These are phyloP conservation scores for Ashinkailepas kermadecensis DNA, from an alignment of 2,888 invertebrate genomes.

Conservation along the genomic window DNA sequence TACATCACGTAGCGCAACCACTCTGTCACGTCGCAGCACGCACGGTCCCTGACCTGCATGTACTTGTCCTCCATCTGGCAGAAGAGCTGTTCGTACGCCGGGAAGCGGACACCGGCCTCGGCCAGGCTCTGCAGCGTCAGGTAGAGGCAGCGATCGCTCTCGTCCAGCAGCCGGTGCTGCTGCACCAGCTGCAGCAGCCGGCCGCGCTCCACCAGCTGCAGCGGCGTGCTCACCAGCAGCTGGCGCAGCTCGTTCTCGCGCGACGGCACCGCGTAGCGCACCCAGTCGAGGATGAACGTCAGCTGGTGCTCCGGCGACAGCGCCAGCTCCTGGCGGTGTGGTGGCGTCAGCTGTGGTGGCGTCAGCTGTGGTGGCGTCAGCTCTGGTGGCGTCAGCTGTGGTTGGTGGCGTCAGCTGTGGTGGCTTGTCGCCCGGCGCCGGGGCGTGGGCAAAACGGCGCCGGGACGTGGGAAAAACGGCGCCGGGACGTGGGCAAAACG, in stretches of 20 bases:
- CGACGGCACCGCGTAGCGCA: background rate
- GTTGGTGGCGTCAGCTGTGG: no score
- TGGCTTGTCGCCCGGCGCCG: no score
- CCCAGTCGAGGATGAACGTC: constrained; percentile 15
- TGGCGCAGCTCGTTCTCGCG: constrained; percentile 22
- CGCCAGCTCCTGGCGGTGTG: background rate
- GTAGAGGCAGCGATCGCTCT: constrained; percentile 21
- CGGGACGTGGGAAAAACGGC: no score
- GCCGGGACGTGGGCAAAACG: no score
- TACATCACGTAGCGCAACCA: no score
- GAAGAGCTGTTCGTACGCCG: constrained; percentile 13
- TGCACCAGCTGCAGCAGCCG: constrained; percentile 21
- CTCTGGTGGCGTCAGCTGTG: background rate
- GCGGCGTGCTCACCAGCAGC: constrained; percentile 21
- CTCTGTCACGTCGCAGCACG: no score
- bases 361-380: background rate
- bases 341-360: no score
- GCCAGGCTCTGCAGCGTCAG: constrained; percentile 13
- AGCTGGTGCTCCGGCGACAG: constrained; percentile 17
- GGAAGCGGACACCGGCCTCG: background rate
- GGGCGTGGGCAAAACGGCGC: no score
- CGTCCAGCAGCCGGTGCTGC: background rate
- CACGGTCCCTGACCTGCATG: background rate
- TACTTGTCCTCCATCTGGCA: constrained; percentile 19
- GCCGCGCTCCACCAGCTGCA: background rate